phyloP scores from a whole-genome alignment of 2,113 vertebrate species.

The Nipponia nippon region DNA sequence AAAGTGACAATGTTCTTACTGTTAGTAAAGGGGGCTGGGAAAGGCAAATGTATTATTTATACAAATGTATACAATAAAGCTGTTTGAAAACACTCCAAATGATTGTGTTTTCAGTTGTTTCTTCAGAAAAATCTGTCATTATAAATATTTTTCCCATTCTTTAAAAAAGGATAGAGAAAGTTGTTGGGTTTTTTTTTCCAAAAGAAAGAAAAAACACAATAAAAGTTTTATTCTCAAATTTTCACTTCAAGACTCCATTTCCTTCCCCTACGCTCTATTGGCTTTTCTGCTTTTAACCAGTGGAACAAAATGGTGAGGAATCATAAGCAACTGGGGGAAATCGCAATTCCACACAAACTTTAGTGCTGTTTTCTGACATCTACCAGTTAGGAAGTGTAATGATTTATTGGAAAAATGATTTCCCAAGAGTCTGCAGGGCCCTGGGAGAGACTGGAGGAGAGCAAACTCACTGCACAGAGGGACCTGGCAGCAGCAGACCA shows the following conservation, averaged over 20 bases:
- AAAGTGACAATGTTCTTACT: neutral
- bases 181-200: neutral
- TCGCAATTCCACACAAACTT: neutral
- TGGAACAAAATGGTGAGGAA: neutral
- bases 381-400: neutral
- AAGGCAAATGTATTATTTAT: slow-evolving; percentile 23
- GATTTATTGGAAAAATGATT: neutral
- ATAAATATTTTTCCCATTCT: neutral
- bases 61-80: neutral
- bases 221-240: neutral
- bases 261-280: neutral
- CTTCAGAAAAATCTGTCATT: neutral
- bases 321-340: neutral
- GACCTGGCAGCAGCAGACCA: neutral
- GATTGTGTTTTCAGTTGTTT: neutral
- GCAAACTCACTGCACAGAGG: neutral
- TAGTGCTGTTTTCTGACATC: neutral
- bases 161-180: neutral
- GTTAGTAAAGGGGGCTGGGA: neutral
- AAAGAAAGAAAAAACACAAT: neutral
- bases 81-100: neutral
- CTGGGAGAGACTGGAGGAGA: neutral
- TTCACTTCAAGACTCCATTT: neutral
- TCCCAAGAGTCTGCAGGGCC: neutral
- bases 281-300: neutral